These are phyloP conservation scores for Epinotia ramella DNA, from an alignment of 2,888 invertebrate genomes.

Conservation along the genomic window DNA sequence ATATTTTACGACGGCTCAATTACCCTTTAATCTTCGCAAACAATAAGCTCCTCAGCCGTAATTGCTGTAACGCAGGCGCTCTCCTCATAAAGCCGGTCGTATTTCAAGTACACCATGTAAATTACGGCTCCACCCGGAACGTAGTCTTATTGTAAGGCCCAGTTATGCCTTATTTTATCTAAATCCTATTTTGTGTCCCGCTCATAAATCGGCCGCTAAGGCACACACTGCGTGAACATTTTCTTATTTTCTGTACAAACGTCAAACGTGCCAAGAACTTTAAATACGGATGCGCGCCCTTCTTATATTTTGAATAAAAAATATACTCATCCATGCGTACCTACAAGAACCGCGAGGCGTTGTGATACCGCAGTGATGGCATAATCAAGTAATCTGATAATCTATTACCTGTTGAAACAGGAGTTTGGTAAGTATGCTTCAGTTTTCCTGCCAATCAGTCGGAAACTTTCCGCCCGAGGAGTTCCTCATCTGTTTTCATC, in stretches of 20 bases:
- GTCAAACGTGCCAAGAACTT: slow-evolving; percentile 83
- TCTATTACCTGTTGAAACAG: slow-evolving; percentile 12
- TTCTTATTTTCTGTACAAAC: slow-evolving; percentile 81
- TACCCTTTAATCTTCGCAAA: slow-evolving; percentile 44
- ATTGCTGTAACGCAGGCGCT: slow-evolving; percentile 40
- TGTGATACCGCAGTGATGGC: neutral
- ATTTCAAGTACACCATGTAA: slow-evolving; percentile 65
- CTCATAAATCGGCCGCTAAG: slow-evolving; percentile 81
- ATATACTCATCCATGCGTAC: neutral
- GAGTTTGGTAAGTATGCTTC: slow-evolving; percentile 16
- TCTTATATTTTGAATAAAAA: slow-evolving; percentile 43
- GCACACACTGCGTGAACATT: slow-evolving; percentile 81
- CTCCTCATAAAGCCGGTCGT: slow-evolving; percentile 47
- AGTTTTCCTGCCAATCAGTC: slow-evolving; percentile 28
- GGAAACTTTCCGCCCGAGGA: slow-evolving; percentile 19
- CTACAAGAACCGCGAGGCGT: neutral
- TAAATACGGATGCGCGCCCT: slow-evolving; percentile 66
- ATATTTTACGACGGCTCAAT: slow-evolving; percentile 42
- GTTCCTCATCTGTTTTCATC: slow-evolving; percentile 29
- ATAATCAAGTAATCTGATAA: neutral
- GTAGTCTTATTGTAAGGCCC: slow-evolving; percentile 61
- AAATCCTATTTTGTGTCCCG: slow-evolving; percentile 82
- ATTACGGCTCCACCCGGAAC: slow-evolving; percentile 62
- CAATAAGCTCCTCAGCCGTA: slow-evolving; percentile 41
- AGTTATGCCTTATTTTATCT: slow-evolving; percentile 78